Conservation (phyloP, 2,113 vertebrate species). For the Accipiter cooperii region DNA sequence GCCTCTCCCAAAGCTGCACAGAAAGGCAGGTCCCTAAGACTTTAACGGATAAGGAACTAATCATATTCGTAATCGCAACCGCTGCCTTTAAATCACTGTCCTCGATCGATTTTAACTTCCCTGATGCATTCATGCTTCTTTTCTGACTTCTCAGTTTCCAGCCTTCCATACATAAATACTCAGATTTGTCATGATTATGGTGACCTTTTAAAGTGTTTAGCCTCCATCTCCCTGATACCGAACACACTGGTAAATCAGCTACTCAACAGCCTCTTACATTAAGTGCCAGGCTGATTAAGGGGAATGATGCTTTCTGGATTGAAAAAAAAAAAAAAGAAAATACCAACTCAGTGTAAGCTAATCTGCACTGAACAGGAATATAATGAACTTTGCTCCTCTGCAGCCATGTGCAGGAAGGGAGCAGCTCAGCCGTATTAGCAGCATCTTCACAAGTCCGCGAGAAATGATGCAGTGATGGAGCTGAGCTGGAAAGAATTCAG, state of each 20-base stretch:
- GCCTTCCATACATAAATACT: conserved; percentile 23
- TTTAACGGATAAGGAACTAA: conserved; percentile 15
- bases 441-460: conserved; percentile 70
- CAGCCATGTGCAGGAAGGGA: conserved; percentile 46
- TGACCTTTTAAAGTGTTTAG: conserved; percentile 71
- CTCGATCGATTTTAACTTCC: conserved; percentile 23
- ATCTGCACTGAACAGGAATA: not conserved
- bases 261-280: conserved; percentile 35
- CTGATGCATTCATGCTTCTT: not conserved
- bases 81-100: conserved; percentile 20
- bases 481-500: conserved; percentile 74
- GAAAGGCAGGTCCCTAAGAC: not conserved
- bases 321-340: not conserved
- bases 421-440: conserved; percentile 72
- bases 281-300: conserved; percentile 31
- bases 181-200: conserved; percentile 53
- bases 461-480: conserved; percentile 83
- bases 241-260: conserved; percentile 51
- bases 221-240: conserved; percentile 40
- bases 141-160: conserved; percentile 18
- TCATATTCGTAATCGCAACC: conserved; percentile 16
- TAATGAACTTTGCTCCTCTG: conserved; percentile 76
- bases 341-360: not conserved
- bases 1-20: not conserved
- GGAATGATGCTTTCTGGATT: not conserved